Percentiles rank a stretch among this genome's conserved stretches.
Conservation (phyloP, 2,113 vertebrate genomes). For the Hypanus sabinus region DNA sequence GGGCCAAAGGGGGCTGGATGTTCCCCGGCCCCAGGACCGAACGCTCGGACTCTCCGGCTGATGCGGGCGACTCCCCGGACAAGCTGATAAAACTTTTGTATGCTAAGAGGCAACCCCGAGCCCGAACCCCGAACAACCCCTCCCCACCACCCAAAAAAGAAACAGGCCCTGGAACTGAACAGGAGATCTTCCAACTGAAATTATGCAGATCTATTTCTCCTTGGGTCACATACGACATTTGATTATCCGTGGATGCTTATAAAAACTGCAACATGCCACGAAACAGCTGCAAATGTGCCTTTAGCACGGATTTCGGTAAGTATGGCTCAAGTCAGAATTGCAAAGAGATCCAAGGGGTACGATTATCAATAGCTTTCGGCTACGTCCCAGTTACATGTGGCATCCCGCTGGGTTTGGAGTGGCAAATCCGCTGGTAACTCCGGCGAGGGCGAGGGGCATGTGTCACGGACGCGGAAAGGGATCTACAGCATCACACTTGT, state of each 20-base stretch:
- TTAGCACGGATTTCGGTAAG: constrained; percentile 54
- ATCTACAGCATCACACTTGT: background rate
- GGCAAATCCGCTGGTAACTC: constrained; percentile 44
- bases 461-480: background rate
- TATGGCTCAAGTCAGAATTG: constrained; percentile 42
- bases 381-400: constrained; percentile 41
- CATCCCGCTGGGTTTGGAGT: constrained; percentile 42
- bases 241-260: constrained; percentile 49
- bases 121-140: constrained; percentile 38
- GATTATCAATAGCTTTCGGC: constrained; percentile 40
- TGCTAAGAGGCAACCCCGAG: constrained; percentile 12
- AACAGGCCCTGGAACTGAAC: constrained; percentile 37
- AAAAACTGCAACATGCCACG: constrained; percentile 52
- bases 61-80: constrained; percentile 40
- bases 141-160: constrained; percentile 21
- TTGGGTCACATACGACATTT: constrained; percentile 45
- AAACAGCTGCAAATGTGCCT: constrained; percentile 48
- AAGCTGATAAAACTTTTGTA: constrained; percentile 34
- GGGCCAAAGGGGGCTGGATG: constrained; percentile 47
- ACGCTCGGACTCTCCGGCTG: constrained; percentile 42
- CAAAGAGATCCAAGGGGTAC: constrained; percentile 34
- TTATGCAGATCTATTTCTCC: constrained; percentile 55
- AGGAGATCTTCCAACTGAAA: constrained; percentile 51
- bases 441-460: constrained; percentile 41
- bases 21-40: constrained; percentile 39